Evolutionary conservation across 2,797 vertebrate species (phyloP).

Genomic region (Bovichtus diacanthus): DNA sequence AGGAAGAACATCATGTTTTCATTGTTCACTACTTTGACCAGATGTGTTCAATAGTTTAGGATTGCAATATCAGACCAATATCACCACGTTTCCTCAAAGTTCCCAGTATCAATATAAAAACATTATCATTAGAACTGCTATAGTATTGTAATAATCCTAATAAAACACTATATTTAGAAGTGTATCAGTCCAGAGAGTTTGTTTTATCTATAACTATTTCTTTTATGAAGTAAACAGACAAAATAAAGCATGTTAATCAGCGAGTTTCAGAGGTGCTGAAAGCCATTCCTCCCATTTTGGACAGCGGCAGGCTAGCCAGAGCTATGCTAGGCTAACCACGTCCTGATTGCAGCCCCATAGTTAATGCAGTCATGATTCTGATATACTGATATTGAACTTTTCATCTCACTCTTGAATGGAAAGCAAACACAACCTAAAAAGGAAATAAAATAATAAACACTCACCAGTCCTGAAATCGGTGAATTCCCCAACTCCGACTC

Average conservation of each 20-base stretch:
- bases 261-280: neutral
- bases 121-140: neutral
- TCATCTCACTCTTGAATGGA: neutral
- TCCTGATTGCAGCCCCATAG: neutral
- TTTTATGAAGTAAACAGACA: neutral
- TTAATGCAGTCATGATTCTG: neutral
- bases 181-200: neutral
- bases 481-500: conserved; percentile 93
- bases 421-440: too few species aligned
- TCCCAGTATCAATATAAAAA: neutral
- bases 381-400: too few species aligned
- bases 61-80: neutral
- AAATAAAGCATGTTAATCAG: too few species aligned
- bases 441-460: conserved; percentile 5
- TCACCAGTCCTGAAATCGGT: conserved; percentile 89
- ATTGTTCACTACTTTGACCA: neutral
- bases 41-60: neutral
- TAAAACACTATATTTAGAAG: neutral
- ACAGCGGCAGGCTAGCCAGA: too few species aligned
- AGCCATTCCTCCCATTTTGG: neutral
- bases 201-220: neutral
- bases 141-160: neutral
- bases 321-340: neutral
- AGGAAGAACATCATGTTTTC: neutral
- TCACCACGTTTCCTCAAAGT: neutral